Conservation (phyloP, 2,888 invertebrate genomes). For the Drosophila koepferae region DNA sequence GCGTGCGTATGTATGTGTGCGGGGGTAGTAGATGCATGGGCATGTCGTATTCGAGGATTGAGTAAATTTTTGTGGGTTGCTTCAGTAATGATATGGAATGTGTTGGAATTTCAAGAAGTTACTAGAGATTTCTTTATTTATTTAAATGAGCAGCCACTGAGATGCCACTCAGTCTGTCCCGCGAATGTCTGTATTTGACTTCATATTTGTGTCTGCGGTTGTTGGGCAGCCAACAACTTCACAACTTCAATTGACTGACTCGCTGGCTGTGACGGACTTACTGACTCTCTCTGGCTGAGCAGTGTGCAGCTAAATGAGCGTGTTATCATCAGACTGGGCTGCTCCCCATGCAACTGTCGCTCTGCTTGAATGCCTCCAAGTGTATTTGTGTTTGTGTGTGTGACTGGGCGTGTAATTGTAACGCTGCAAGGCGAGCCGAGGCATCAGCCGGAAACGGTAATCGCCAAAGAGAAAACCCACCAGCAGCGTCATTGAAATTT, state of each 20-base stretch:
- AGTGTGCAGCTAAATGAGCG: constrained; percentile 73
- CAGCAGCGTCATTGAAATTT: constrained; percentile 78
- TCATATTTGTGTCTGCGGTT: constrained; percentile 38
- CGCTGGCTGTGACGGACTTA: constrained; percentile 49
- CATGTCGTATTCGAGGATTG: constrained; percentile 79
- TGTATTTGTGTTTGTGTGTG: constrained; percentile 36
- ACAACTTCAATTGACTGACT: constrained; percentile 77
- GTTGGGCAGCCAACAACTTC: constrained; percentile 43
- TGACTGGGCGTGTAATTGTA: constrained; percentile 76
- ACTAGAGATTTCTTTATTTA: constrained; percentile 81
- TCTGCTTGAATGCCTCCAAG: background rate
- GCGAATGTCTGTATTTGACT: constrained; percentile 53
- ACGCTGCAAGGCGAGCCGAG: constrained; percentile 58
- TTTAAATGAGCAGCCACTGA: constrained; percentile 79
- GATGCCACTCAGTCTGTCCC: constrained; percentile 49
- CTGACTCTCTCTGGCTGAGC: constrained; percentile 55
- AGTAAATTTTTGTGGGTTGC: constrained; percentile 81
- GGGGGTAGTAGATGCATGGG: constrained; percentile 35
- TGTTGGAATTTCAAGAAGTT: constrained; percentile 83
- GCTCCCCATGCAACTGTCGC: constrained; percentile 49
- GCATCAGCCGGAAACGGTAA: constrained; percentile 49
- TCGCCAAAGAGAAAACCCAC: constrained; percentile 28
- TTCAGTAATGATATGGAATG: constrained; percentile 82
- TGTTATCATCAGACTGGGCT: constrained; percentile 69
- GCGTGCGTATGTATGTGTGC: constrained; percentile 25